A percentile compares a stretch with the other conserved stretches of the same genome.
phyloP scores from a whole-genome alignment of 2,113 vertebrate species.

The Callocephalon fimbriatum region DNA sequence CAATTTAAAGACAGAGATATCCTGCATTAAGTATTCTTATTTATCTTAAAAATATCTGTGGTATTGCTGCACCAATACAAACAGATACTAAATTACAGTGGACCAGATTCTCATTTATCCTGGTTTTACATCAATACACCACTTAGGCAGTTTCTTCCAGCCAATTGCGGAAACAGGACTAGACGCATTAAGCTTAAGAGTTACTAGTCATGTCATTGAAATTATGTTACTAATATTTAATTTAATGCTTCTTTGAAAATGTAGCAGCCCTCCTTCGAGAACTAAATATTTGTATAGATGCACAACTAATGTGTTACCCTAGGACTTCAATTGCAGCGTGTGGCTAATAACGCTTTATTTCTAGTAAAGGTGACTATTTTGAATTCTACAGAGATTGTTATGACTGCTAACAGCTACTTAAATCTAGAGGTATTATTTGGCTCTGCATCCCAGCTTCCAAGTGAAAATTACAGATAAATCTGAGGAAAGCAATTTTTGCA shows the following conservation, averaged over 20 bases:
- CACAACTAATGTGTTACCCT: neutral
- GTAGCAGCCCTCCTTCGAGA: neutral
- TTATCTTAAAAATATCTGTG: neutral
- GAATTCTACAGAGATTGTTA: neutral
- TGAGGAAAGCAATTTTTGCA: neutral
- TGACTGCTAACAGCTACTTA: neutral
- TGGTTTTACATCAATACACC: neutral
- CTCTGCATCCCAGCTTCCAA: neutral
- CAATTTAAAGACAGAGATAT: neutral
- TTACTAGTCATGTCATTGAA: neutral
- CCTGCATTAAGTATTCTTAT: neutral
- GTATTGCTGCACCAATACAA: neutral
- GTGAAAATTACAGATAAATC: neutral
- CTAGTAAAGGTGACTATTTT: neutral
- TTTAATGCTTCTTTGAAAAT: neutral
- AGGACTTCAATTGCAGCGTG: neutral
- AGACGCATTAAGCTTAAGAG: neutral
- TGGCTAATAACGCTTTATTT: neutral
- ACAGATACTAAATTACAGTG: neutral
- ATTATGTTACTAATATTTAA: constrained; percentile 23
- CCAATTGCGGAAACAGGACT: neutral
- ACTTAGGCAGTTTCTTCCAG: neutral
- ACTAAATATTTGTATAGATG: neutral
- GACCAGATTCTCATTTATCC: neutral
- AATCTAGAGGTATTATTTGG: neutral